phyloP scores from a whole-genome alignment of 64 coral and sea anemone species.

The Orbicella faveolata region DNA sequence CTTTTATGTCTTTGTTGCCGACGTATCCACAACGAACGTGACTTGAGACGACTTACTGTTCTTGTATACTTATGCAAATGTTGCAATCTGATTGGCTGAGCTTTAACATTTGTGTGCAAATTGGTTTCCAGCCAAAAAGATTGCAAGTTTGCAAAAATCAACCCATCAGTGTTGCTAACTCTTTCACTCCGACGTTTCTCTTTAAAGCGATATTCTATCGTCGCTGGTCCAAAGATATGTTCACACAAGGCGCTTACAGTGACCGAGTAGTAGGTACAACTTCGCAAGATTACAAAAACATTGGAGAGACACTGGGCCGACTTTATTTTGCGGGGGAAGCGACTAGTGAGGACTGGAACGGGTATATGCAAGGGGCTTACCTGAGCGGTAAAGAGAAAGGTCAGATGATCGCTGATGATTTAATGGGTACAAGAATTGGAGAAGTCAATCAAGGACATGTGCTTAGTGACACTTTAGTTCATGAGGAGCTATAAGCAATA shows the following conservation, averaged over 20 bases:
- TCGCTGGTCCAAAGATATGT: conserved; percentile 43
- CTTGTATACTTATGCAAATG: no score
- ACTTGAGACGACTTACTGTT: no score
- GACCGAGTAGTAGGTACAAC: conserved; percentile 15
- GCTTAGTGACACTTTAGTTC: background rate
- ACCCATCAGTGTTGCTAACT: background rate
- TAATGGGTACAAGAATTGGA: background rate
- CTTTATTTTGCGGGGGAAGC: conserved; percentile 56
- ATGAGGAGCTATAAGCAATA: background rate
- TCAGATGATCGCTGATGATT: conserved; percentile 8
- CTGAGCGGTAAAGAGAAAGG: conserved; percentile 27
- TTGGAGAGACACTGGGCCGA: conserved; percentile 5
- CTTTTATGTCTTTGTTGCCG: no score
- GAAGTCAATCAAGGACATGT: no score
- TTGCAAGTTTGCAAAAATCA: background rate
- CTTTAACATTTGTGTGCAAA: no score
- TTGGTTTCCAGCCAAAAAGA: no score
- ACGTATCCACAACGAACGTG: no score
- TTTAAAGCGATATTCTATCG: conserved; percentile 44
- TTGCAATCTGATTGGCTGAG: no score
- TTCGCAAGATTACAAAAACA: conserved; percentile 9
- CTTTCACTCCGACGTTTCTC: background rate
- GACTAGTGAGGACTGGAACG: conserved; percentile 19
- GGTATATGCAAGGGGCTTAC: conserved; percentile 56
- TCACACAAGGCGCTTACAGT: conserved; percentile 22